Evolutionary conservation across 2,113 vertebrate species (phyloP), one percentile per base, ranked within the genome.

Genomic region (Dicaeum eximium): DNA sequence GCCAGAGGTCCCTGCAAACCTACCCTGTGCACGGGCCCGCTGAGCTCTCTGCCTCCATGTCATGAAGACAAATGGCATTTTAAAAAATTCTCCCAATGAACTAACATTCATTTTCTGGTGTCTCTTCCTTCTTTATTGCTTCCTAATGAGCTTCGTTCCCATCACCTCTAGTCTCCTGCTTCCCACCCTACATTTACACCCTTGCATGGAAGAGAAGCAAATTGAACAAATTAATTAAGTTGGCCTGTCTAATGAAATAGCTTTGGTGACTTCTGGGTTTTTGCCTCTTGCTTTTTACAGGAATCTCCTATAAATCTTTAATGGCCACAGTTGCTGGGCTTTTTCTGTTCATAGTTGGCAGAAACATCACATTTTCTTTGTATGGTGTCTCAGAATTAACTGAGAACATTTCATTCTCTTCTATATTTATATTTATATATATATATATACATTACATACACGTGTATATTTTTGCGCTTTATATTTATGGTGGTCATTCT

Each of bases 41-140:
- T 64, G 82, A 88, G 87, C 67, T 92, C 91, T 73, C 96, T 86
- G 90, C 80, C 93, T 92, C 87, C 21, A 35, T 97, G 97, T 97
- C 96, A 98, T 15, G 62, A 98, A 98, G 97, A 98, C 95, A 98
- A 97, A 98, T 98, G 91, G 80, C 67, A 80, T 94, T 94, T 88
- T 92, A 92, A n/a, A 88, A 92, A 95, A 94, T 90, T 95, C 81
- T 92, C 80, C 92, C 84, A 60, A 44, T 91, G 92, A 96, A 78
- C 67, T 70, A 83, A 53, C 87, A 73, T 93, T 91, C 85, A 91
- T 97, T 97, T 95, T 88, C 92, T 93, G 71, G 67, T 51, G 44
- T 92, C 69, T 89, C 90, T 93, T 92, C 69, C 74, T 72, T 83
- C 82, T 78, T 86, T 95, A 95, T 88, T 93, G 94, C 97, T 96